phyloP scores from a whole-genome alignment of 1,140 invertebrate species.

The Drosophila auraria region DNA sequence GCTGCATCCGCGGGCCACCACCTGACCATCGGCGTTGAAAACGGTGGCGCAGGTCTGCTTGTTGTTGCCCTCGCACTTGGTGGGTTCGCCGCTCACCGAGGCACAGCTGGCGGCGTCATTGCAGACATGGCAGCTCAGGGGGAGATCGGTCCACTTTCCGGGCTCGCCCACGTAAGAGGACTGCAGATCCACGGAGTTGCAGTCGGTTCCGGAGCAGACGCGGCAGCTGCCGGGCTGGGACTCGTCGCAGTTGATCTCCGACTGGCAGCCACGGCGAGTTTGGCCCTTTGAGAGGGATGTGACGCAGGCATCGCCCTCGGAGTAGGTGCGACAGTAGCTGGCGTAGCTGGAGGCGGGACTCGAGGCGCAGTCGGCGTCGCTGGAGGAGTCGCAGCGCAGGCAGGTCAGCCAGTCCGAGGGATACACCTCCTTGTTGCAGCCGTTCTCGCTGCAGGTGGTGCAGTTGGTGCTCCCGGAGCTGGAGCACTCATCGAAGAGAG shows the following conservation, averaged over 20 bases:
- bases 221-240: conserved; percentile 54
- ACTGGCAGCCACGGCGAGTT: conserved; percentile 69
- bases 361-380: conserved; percentile 50
- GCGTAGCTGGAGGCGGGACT: conserved; percentile 39
- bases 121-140: conserved; percentile 62
- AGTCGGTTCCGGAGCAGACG: conserved; percentile 54
- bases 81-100: neutral
- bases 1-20: conserved; percentile 68
- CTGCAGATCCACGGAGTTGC: conserved; percentile 59
- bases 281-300: conserved; percentile 54
- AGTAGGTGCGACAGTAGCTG: conserved; percentile 55
- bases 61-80: conserved; percentile 68
- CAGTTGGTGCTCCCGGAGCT: conserved; percentile 49
- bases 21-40: conserved; percentile 47
- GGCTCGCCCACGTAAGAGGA: conserved; percentile 63
- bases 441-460: conserved; percentile 44
- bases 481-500: conserved; percentile 61
- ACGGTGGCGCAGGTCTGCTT: conserved; percentile 73
- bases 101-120: conserved; percentile 43
- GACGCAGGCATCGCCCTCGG: conserved; percentile 55
- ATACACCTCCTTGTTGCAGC: conserved; percentile 60
- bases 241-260: conserved; percentile 66
- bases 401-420: conserved; percentile 68
- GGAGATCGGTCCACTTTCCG: conserved; percentile 74
- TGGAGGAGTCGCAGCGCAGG: conserved; percentile 66